Evolutionary conservation across 2,113 vertebrate species (phyloP), one percentile per base, ranked within the genome.

Genomic region (Cygnus atratus): DNA sequence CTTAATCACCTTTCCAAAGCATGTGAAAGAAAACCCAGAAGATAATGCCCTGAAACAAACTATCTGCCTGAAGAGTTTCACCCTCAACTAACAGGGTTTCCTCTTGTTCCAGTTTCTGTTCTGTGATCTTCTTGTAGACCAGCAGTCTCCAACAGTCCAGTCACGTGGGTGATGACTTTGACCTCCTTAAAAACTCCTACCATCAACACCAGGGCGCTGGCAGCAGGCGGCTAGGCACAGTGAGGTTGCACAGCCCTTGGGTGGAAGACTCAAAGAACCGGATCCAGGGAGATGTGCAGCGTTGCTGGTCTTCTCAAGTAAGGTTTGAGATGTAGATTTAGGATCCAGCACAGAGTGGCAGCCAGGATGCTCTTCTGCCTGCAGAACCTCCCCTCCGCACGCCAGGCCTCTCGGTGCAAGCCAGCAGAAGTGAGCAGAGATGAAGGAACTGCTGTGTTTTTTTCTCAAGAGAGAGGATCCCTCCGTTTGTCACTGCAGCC

Each of bases 181-280:
- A 25, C 19, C 7, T 31, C 18, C 19, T 21, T 25, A 52, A 50
- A 65, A 48, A 20, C 39, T 55, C 44, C 55, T 50, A 9, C 41
- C 43, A 22, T 25, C 5, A 3, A n/a, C 59, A 77, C 59, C 28
- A 11, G 20, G 13, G 55, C 35, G 41, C 17, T 14, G 37, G 33
- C 0, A 33, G 55, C 28, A 28, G 37, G 28, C 5, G 44, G 21
- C 29, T 63, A 28, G 46, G 14, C 0, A 1, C 12, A 28, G 33
- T 0, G 1, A 62, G 24, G 20, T 22, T 44, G 28, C 35, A 52
- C 9, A 46, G 55, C 55, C 65, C 41, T 25, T 13, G 24, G 24
- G 71, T 28, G 37, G 54, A 46, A 68, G 44, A 6, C 25, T 41
- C 14, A 21, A 37, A 25, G 59, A 77, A 35, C 18, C 1, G 33